Conservation (phyloP, 2,888 invertebrate species). For the Acanthosepion pharaonis region DNA sequence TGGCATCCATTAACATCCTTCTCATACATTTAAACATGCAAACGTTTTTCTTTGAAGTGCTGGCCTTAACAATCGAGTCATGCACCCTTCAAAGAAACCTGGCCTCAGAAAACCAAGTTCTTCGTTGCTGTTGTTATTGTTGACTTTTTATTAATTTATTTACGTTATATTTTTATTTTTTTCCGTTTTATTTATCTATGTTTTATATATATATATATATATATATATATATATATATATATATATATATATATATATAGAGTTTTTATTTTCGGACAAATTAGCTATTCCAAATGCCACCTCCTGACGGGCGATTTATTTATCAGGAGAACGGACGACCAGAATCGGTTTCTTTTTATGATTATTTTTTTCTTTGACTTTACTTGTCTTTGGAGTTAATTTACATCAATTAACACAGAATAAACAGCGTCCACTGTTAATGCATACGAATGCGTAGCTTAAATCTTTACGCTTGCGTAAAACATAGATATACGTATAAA, state of each 20-base stretch:
- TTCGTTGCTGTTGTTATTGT: neutral
- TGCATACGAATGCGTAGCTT: neutral
- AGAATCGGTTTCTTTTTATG: neutral
- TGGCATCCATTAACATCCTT: constrained; percentile 33
- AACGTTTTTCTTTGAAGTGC: neutral
- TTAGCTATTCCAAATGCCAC: constrained; percentile 5
- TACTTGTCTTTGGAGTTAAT: neutral
- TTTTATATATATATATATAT: no score
- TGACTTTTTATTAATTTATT: no score
- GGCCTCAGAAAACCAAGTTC: neutral
- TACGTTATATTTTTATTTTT: neutral
- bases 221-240: no score
- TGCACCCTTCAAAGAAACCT: neutral
- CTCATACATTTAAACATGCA: constrained; percentile 33
- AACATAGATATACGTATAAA: neutral
- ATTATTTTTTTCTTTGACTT: neutral
- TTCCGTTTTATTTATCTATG: neutral
- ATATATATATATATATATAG: no score
- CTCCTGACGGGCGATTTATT: neutral
- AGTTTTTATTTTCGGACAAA: neutral
- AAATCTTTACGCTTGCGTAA: neutral
- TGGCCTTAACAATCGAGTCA: constrained; percentile 12
- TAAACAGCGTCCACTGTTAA: neutral
- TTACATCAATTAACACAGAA: constrained; percentile 33
- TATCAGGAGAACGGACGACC: neutral